Evolutionary conservation across 37 sponge, comb jelly and placozoan genomes (phyloP).

Genomic region (Amphimedon queenslandica): DNA sequence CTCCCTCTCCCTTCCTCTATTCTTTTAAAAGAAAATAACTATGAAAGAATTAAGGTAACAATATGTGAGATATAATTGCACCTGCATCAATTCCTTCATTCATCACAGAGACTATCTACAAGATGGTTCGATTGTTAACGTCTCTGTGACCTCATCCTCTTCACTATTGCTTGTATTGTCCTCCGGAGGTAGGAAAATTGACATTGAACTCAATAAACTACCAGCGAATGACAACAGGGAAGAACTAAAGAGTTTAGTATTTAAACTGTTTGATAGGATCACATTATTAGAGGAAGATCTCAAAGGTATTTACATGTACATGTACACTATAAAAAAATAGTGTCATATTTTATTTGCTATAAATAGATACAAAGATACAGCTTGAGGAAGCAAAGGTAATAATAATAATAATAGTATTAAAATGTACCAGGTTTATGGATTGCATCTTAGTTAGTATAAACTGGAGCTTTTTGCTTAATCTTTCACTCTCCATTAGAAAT

Average conservation of each 20-base stretch:
- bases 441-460: not conserved
- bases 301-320: constrained; percentile 36
- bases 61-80: too few relatives aligned
- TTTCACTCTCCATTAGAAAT: too few relatives aligned
- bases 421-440: not conserved
- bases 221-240: constrained; percentile 11
- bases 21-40: too few relatives aligned
- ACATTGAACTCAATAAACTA: constrained; percentile 31
- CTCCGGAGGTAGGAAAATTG: not conserved
- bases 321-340: not conserved
- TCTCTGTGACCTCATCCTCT: too few relatives aligned
- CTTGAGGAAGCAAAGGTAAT: not conserved
- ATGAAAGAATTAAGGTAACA: too few relatives aligned
- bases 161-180: too few relatives aligned
- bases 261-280: constrained; percentile 16
- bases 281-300: constrained; percentile 2
- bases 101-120: too few relatives aligned
- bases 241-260: constrained; percentile 27
- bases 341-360: not conserved
- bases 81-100: too few relatives aligned
- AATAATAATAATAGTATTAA: not conserved
- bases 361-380: not conserved
- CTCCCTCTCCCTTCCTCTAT: too few relatives aligned
- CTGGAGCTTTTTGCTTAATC: too few relatives aligned
- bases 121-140: too few relatives aligned